These are phyloP conservation scores for Glyptemys insculpta DNA, from an alignment of 2,797 vertebrate genomes.

Conservation along the genomic window DNA sequence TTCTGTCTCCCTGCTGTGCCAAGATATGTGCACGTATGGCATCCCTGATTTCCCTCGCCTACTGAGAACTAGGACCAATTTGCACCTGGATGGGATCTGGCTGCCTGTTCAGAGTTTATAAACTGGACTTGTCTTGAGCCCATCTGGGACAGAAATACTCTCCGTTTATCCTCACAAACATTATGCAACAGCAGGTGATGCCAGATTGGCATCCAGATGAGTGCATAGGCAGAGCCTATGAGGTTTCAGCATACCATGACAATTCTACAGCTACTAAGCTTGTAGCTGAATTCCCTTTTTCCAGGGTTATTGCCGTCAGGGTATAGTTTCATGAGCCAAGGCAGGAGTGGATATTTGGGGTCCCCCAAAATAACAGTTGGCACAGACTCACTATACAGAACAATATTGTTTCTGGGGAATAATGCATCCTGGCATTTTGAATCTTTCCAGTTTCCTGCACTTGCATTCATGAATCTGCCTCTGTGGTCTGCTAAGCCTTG, in stretches of 20 bases:
- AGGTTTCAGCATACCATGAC: not conserved
- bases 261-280: not conserved
- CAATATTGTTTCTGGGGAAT: not conserved
- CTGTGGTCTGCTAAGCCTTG: too few species aligned
- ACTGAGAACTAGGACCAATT: not conserved
- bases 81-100: not conserved
- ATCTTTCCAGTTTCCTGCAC: too few species aligned
- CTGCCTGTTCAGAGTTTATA: not conserved
- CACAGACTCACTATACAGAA: not conserved
- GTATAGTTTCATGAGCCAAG: not conserved
- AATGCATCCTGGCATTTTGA: too few species aligned
- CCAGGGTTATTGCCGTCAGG: not conserved
- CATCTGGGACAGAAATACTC: not conserved
- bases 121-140: not conserved
- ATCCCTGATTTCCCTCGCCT: not conserved
- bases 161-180: not conserved
- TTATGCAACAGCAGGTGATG: not conserved
- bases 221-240: not conserved
- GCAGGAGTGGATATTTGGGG: not conserved
- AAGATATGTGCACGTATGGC: not conserved
- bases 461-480: too few species aligned
- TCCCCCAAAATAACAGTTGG: not conserved
- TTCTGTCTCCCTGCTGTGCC: not conserved
- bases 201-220: not conserved
- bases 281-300: not conserved